phyloP scores from a whole-genome alignment of 2,113 vertebrate species.

The Cromileptes altivelis region DNA sequence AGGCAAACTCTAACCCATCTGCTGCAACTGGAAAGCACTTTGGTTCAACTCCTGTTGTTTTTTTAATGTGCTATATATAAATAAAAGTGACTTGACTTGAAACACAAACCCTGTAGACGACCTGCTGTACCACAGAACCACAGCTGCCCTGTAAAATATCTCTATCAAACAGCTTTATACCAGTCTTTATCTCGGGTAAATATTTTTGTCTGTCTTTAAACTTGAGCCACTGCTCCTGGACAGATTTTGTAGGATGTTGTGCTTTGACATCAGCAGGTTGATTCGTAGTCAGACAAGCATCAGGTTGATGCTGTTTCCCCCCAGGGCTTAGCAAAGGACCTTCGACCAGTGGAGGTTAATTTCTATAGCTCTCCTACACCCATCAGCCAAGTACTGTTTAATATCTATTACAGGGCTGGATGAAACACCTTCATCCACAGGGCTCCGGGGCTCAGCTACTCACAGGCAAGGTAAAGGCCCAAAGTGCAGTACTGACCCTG shows the following conservation, averaged over 20 bases:
- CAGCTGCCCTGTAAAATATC: not conserved
- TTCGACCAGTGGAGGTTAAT: conserved; percentile 4
- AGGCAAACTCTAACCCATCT: too few relatives aligned
- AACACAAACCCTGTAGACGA: not conserved
- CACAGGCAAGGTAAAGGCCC: conserved; percentile 8
- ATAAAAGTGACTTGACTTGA: not conserved
- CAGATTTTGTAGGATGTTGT: not conserved
- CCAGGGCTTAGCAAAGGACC: not conserved
- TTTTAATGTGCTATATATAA: too few relatives aligned
- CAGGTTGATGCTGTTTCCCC: not conserved
- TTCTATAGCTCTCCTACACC: not conserved
- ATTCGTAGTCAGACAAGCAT: not conserved
- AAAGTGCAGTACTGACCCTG: conserved; percentile 22
- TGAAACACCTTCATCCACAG: conserved; percentile 1
- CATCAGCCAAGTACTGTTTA: conserved; percentile 17
- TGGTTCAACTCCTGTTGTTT: too few relatives aligned
- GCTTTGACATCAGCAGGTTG: conserved; percentile 4
- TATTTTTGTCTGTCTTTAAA: not conserved
- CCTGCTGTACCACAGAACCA: not conserved
- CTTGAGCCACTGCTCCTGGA: not conserved
- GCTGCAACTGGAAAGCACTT: too few relatives aligned
- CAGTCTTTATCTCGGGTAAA: not conserved
- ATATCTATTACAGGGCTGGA: conserved; percentile 32
- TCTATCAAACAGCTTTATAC: not conserved
- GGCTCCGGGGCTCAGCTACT: not conserved